These are phyloP conservation scores for Gopherus evgoodei DNA, from an alignment of 2,113 vertebrate genomes.

Conservation along the genomic window DNA sequence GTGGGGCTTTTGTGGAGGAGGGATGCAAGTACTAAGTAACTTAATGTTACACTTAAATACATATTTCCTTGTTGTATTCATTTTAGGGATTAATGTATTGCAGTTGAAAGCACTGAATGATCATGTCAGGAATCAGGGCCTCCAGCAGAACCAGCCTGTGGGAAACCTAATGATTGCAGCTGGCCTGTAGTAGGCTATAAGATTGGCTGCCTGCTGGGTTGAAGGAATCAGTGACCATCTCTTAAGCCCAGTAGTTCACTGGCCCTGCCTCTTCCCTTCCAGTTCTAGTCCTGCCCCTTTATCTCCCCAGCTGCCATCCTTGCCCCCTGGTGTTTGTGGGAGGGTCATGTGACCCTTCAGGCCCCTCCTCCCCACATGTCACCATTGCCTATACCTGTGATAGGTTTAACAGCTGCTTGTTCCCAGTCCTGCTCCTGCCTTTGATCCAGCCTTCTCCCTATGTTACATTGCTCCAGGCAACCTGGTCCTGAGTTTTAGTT, in stretches of 20 bases:
- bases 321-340: too few species aligned
- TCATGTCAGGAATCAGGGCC: background rate
- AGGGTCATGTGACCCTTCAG: too few species aligned
- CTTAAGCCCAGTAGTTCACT: background rate
- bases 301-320: too few species aligned
- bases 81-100: slow-evolving; percentile 51
- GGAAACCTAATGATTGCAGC: background rate
- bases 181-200: background rate
- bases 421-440: background rate
- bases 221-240: background rate
- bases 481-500: background rate
- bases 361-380: too few species aligned
- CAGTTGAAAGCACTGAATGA: slow-evolving; percentile 20
- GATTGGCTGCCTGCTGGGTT: background rate
- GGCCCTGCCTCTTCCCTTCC: background rate
- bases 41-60: slow-evolving; percentile 1
- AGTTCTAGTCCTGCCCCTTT: too few species aligned
- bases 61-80: slow-evolving; percentile 2
- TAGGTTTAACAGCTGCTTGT: background rate
- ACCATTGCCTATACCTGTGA: background rate
- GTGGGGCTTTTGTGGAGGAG: background rate
- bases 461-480: background rate
- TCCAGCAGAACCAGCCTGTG: background rate
- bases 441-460: background rate
- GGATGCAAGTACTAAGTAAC: background rate